Percentiles rank a stretch among this genome's conserved stretches.
These are phyloP conservation scores for Idaea aversata DNA, from an alignment of 2,888 invertebrate species.

Conservation along the genomic window DNA sequence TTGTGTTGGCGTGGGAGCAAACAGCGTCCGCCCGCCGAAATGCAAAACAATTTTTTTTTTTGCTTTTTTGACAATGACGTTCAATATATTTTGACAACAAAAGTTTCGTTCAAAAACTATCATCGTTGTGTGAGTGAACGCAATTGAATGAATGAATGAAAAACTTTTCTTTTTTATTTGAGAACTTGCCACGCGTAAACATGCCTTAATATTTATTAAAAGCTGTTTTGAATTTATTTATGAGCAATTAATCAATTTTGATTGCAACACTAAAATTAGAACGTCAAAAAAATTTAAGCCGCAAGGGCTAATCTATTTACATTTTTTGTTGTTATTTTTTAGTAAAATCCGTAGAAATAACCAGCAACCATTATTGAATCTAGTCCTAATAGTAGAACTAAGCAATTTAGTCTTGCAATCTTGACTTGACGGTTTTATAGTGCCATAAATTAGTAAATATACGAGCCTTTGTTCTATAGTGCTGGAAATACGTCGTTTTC, in stretches of 20 bases:
- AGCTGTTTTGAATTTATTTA: constrained; percentile 40
- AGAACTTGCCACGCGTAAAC: not conserved
- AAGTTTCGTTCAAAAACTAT: not conserved
- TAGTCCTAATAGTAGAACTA: constrained; percentile 62
- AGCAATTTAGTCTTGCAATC: constrained; percentile 54
- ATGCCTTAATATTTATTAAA: not conserved
- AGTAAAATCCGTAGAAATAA: constrained; percentile 45
- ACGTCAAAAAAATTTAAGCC: constrained; percentile 75
- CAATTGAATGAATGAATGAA: not conserved
- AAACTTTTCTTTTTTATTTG: not conserved
- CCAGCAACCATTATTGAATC: constrained; percentile 60
- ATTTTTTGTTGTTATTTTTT: constrained; percentile 66
- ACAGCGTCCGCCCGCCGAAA: not conserved
- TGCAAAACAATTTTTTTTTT: too few relatives aligned
- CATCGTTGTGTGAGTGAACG: not conserved
- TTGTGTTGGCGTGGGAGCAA: constrained; percentile 36
- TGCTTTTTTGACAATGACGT: constrained; percentile 31
- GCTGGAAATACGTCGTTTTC: constrained; percentile 49
- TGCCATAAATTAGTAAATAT: constrained; percentile 70
- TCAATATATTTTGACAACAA: constrained; percentile 11
- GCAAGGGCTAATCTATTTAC: constrained; percentile 61
- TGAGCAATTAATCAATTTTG: constrained; percentile 65
- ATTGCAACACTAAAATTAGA: constrained; percentile 76
- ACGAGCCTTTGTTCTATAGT: constrained; percentile 61
- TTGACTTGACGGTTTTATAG: constrained; percentile 59